A percentile compares a stretch with the other conserved stretches of the same genome.
Evolutionary conservation across 1,140 invertebrate species (phyloP).

Genomic region (Maconellicoccus hirsutus): DNA sequence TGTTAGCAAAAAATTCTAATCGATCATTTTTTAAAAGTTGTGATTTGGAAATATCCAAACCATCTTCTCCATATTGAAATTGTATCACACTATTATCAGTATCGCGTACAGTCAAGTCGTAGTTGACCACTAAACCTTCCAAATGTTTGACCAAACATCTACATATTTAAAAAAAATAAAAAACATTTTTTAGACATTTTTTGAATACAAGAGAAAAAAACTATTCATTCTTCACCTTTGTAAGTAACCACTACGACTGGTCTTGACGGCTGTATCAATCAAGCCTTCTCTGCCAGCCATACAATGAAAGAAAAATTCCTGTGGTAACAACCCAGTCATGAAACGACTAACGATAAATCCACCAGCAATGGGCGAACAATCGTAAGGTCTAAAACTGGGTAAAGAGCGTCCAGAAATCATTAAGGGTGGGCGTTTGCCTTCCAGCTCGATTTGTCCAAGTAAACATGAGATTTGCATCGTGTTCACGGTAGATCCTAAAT

Average conservation of each 20-base stretch:
- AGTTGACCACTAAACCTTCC: conserved; percentile 81
- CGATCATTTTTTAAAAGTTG: conserved; percentile 72
- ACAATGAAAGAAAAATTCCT: conserved; percentile 99
- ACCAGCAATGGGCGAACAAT: conserved; percentile 80
- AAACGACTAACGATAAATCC: conserved; percentile 94
- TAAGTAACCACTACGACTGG: conserved; percentile 93
- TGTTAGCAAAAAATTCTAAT: conserved; percentile 69
- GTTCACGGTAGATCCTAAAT: conserved; percentile 92
- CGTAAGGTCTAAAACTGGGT: conserved; percentile 86
- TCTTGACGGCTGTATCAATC: conserved; percentile 79
- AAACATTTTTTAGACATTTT: background rate
- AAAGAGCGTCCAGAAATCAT: conserved; percentile 87
- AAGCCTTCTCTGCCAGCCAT: conserved; percentile 97
- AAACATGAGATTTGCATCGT: conserved; percentile 96
- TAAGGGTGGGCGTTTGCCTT: conserved; percentile 89
- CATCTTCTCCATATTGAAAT: conserved; percentile 96
- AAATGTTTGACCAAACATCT: conserved; percentile 91
- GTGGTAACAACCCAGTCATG: conserved; percentile 91
- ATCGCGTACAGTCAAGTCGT: conserved; percentile 91
- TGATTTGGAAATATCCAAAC: conserved; percentile 78
- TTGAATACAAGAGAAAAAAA: no score
- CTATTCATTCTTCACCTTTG: conserved; percentile 47
- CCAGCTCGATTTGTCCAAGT: conserved; percentile 94
- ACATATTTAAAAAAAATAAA: background rate
- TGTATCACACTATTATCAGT: conserved; percentile 90